These are phyloP conservation scores for Drosophila subpulchrella DNA, from an alignment of 1,140 invertebrate genomes.

Conservation along the genomic window DNA sequence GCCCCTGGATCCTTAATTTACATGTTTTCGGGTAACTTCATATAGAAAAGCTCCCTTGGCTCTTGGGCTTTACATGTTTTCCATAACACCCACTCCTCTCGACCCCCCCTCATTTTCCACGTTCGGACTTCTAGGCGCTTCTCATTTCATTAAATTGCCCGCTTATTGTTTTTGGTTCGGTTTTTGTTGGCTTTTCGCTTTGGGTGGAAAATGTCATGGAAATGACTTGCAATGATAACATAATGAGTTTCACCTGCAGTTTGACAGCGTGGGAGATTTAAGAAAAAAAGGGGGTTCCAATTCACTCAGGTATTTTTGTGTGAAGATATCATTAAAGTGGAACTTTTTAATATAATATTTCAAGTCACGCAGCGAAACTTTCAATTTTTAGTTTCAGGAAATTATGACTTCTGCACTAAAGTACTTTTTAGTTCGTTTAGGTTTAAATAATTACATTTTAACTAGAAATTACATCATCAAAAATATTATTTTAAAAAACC, in stretches of 20 bases:
- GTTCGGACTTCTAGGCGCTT: slow-evolving; percentile 65
- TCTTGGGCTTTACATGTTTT: slow-evolving; percentile 49
- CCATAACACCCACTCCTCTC: slow-evolving; percentile 17
- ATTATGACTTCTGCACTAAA: too few relatives aligned
- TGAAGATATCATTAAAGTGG: too few relatives aligned
- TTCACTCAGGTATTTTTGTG: neutral
- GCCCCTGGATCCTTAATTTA: slow-evolving; percentile 51
- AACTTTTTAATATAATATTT: too few relatives aligned
- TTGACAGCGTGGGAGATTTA: slow-evolving; percentile 34
- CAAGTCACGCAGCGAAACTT: too few relatives aligned
- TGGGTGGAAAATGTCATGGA: slow-evolving; percentile 42
- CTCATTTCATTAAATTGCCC: slow-evolving; percentile 71
- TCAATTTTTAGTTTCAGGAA: neutral
- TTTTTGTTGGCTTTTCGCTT: slow-evolving; percentile 7
- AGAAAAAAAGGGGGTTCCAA: neutral
- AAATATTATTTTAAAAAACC: too few relatives aligned
- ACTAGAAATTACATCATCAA: too few relatives aligned
- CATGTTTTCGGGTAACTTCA: slow-evolving; percentile 61
- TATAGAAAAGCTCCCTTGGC: slow-evolving; percentile 50
- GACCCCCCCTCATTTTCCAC: slow-evolving; percentile 6
- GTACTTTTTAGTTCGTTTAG: too few relatives aligned
- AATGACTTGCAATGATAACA: slow-evolving; percentile 75
- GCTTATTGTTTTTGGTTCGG: slow-evolving; percentile 17
- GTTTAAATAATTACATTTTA: too few relatives aligned
- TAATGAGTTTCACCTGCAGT: slow-evolving; percentile 61